Conservation (phyloP, 2,888 invertebrate genomes). For the Metopia argyrocephala region DNA sequence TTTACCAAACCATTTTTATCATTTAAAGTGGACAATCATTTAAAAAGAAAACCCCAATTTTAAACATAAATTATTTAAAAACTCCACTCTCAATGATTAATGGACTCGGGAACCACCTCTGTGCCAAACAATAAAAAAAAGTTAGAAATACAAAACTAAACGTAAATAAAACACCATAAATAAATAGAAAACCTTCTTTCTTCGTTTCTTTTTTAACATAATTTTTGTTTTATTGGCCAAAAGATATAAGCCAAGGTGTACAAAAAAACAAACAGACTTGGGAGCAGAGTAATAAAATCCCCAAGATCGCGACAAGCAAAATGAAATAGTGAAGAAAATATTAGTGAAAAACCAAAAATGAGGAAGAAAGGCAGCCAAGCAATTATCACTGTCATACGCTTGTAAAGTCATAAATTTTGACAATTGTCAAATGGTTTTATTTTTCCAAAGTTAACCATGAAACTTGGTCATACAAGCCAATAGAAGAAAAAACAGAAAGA, state of each 20-base stretch:
- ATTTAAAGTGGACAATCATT: constrained; percentile 22
- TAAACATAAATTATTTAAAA: constrained; percentile 37
- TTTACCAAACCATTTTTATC: neutral
- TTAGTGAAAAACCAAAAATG: neutral
- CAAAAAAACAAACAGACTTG: neutral
- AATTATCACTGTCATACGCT: constrained; percentile 71
- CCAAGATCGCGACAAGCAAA: neutral
- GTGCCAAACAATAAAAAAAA: constrained; percentile 17
- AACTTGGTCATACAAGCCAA: neutral
- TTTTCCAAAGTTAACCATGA: neutral
- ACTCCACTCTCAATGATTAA: constrained; percentile 59
- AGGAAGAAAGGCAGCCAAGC: constrained; percentile 50
- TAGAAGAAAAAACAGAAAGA: neutral
- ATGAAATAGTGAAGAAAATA: constrained; percentile 27
- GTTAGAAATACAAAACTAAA: constrained; percentile 35
- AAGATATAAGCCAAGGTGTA: neutral
- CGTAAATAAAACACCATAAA: neutral
- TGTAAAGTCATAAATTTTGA: constrained; percentile 71
- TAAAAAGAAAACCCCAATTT: constrained; percentile 7
- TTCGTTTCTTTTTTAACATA: too few species aligned
- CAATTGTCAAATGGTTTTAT: constrained; percentile 60
- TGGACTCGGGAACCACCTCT: constrained; percentile 52
- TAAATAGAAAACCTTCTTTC: neutral
- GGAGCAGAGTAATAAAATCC: neutral
- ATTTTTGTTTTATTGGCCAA: too few species aligned